A percentile compares a stretch with the other conserved stretches of the same genome.
Evolutionary conservation across 2,888 invertebrate species (phyloP).

Genomic region (Plagodis dolabraria): DNA sequence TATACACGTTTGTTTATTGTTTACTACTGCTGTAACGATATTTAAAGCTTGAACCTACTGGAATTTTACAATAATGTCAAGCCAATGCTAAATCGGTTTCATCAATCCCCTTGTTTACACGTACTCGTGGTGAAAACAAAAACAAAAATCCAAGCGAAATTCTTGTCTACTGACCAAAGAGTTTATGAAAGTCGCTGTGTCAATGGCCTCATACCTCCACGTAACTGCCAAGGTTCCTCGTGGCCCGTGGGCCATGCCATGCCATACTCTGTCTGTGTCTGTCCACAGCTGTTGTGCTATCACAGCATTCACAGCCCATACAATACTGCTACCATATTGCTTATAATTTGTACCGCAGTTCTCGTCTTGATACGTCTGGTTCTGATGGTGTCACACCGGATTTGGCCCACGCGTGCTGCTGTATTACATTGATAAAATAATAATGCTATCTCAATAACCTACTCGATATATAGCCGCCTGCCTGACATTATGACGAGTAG

Average conservation of each 20-base stretch:
- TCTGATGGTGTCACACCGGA: not conserved
- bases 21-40: not conserved
- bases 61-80: slow-evolving; percentile 3
- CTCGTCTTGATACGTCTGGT: not conserved
- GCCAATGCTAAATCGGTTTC: not conserved
- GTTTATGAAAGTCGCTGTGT: slow-evolving; percentile 10
- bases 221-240: slow-evolving; percentile 12
- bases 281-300: slow-evolving; percentile 30
- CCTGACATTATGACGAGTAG: no score
- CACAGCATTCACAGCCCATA: slow-evolving; percentile 4
- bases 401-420: slow-evolving; percentile 5
- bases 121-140: not conserved
- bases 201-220: slow-evolving; percentile 20
- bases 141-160: not conserved
- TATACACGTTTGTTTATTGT: not conserved
- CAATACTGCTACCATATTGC: not conserved
- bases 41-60: not conserved
- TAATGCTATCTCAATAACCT: no score
- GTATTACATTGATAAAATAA: no score
- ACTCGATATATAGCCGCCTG: no score
- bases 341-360: not conserved
- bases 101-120: not conserved
- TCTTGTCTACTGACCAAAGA: not conserved
- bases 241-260: slow-evolving; percentile 7
- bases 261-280: no score